Conservation (phyloP, 1,140 invertebrate genomes). For the Bombus impatiens region DNA sequence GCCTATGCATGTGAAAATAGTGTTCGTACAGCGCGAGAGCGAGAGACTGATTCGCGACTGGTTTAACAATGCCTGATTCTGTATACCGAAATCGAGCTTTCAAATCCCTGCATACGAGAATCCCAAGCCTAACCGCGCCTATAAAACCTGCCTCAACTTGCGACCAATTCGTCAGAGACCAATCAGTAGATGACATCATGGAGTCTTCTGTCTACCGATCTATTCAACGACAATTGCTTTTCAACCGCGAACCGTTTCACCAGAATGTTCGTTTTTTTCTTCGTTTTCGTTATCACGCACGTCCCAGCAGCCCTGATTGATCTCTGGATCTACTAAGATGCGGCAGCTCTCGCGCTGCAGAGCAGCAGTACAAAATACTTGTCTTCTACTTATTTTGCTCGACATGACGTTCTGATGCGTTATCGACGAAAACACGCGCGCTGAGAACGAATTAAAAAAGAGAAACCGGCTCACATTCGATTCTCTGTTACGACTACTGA, state of each 20-base stretch:
- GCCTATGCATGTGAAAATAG: background rate
- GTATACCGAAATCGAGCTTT: constrained; percentile 18
- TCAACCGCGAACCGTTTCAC: too few relatives aligned
- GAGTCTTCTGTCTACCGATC: background rate
- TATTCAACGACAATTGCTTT: background rate
- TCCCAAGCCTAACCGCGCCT: constrained; percentile 51
- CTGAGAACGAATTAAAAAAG: background rate
- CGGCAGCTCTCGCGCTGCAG: constrained; percentile 59
- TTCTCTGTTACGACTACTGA: background rate
- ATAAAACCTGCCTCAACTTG: constrained; percentile 41
- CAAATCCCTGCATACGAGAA: constrained; percentile 20
- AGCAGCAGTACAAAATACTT: constrained; percentile 31
- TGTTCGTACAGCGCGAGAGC: constrained; percentile 72
- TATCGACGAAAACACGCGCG: constrained; percentile 51
- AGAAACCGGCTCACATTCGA: background rate
- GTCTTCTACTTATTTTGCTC: constrained; percentile 38
- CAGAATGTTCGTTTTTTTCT: background rate
- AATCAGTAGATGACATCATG: background rate
- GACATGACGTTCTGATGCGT: constrained; percentile 62
- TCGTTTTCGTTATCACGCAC: background rate
- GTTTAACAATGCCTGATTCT: background rate
- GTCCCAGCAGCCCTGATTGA: constrained; percentile 11
- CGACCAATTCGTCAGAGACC: constrained; percentile 33
- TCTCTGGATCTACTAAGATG: constrained; percentile 20
- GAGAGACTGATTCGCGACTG: constrained; percentile 20